Evolutionary conservation across 2,888 invertebrate species (phyloP).

Genomic region (Pedicia rivosa): DNA sequence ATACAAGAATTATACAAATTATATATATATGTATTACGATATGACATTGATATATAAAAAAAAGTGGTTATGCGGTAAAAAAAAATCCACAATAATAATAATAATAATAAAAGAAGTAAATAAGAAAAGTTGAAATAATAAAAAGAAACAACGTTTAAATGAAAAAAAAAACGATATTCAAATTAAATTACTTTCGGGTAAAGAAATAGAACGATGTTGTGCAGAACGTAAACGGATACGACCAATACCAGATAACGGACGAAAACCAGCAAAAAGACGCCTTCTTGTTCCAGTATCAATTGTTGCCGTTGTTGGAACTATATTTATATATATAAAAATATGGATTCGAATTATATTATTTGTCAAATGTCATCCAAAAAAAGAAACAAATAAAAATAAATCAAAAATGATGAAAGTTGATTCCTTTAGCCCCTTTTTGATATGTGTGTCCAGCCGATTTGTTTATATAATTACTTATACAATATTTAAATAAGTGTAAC

Average conservation of each 20-base stretch:
- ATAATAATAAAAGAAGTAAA: too few relatives aligned
- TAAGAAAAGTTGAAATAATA: slow-evolving; percentile 15
- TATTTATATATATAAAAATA: neutral
- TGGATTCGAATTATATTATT: neutral
- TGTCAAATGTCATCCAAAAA: neutral
- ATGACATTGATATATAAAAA: too few relatives aligned
- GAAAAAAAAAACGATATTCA: too few relatives aligned
- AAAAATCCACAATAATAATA: too few relatives aligned
- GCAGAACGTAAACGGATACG: slow-evolving; percentile 52
- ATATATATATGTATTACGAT: too few relatives aligned
- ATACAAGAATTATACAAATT: too few relatives aligned
- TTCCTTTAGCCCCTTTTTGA: too few relatives aligned
- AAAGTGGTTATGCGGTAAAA: too few relatives aligned
- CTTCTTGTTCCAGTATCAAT: slow-evolving; percentile 51
- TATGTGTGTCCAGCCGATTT: too few relatives aligned
- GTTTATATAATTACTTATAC: too few relatives aligned
- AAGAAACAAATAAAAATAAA: neutral
- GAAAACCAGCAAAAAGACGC: slow-evolving; percentile 65
- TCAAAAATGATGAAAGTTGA: neutral
- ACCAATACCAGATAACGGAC: slow-evolving; percentile 60
- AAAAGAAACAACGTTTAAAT: slow-evolving; percentile 5
- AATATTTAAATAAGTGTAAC: too few relatives aligned
- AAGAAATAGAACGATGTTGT: slow-evolving; percentile 69
- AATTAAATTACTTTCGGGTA: slow-evolving; percentile 60
- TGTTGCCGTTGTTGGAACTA: slow-evolving; percentile 8